phyloP scores from a whole-genome alignment of 2,888 invertebrate genomes.

The Philereme transversata region DNA sequence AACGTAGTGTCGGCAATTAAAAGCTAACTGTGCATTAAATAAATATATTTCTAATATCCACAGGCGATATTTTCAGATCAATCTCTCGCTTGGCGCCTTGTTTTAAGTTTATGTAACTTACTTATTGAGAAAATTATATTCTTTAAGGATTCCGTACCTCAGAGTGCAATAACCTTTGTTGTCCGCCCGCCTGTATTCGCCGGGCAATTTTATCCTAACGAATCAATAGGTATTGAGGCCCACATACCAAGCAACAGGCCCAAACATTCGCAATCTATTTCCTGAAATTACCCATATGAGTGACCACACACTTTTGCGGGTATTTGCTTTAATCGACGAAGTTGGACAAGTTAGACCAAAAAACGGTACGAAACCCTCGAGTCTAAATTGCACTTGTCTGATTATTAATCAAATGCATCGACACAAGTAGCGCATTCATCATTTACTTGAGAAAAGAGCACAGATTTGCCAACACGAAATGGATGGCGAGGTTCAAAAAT shows the following conservation, averaged over 20 bases:
- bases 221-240: too few species aligned
- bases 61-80: slow-evolving; percentile 30
- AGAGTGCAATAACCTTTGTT: too few species aligned
- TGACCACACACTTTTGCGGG: too few species aligned
- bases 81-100: slow-evolving; percentile 50
- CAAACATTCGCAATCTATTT: not conserved
- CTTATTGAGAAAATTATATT: not conserved
- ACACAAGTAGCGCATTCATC: slow-evolving; percentile 41
- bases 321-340: too few species aligned
- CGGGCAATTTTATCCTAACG: too few species aligned
- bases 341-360: too few species aligned
- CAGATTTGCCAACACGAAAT: slow-evolving; percentile 64
- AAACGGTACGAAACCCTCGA: too few species aligned
- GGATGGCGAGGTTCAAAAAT: slow-evolving; percentile 45
- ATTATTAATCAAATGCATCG: slow-evolving; percentile 1
- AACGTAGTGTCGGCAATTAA: slow-evolving; percentile 8
- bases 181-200: too few species aligned
- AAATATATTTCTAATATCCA: not conserved
- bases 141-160: too few species aligned
- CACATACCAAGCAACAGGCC: too few species aligned
- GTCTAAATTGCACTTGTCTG: too few species aligned
- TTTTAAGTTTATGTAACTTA: slow-evolving; percentile 10
- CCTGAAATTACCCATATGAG: not conserved
- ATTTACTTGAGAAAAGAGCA: slow-evolving; percentile 52
- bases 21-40: slow-evolving; percentile 25